Conservation (phyloP, 2,888 invertebrate species). For the Merodon equestris region DNA sequence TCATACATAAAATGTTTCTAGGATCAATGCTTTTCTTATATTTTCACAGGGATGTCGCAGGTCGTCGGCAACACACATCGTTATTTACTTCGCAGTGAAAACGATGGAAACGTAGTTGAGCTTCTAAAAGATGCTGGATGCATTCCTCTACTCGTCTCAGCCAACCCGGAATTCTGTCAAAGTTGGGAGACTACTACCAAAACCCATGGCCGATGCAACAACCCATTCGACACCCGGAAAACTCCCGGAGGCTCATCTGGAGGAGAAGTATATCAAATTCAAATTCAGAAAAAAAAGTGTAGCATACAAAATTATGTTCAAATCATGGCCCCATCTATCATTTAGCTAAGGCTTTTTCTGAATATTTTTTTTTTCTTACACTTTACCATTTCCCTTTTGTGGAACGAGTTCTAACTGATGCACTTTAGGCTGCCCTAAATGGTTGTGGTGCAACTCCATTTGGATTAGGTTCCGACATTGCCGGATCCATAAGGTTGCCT, state of each 20-base stretch:
- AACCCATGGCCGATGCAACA: conserved; percentile 87
- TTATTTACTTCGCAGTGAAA: conserved; percentile 79
- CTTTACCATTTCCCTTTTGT: conserved; percentile 2
- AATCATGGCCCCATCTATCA: background rate
- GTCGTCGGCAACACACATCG: conserved; percentile 83
- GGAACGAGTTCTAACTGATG: background rate
- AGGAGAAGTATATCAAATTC: conserved; percentile 83
- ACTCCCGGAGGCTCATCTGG: conserved; percentile 94
- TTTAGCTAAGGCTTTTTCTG: conserved; percentile 8
- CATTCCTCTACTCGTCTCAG: conserved; percentile 89
- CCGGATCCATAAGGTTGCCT: conserved; percentile 92
- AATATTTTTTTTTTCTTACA: conserved; percentile 45
- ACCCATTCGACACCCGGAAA: conserved; percentile 88
- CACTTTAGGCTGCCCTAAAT: conserved; percentile 83
- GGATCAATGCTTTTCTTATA: conserved; percentile 9
- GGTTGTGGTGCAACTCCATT: conserved; percentile 87
- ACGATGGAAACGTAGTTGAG: conserved; percentile 85
- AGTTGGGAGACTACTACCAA: conserved; percentile 92
- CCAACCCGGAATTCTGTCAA: conserved; percentile 92
- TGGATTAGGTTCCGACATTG: conserved; percentile 91
- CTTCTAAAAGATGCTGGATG: conserved; percentile 85
- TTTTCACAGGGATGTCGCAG: conserved; percentile 83
- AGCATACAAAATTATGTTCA: conserved; percentile 46
- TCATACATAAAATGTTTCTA: too few relatives aligned
- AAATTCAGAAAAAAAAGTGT: too few relatives aligned